phyloP scores from a whole-genome alignment of 2,113 vertebrate genomes.

The Xenotilapia leptura region DNA sequence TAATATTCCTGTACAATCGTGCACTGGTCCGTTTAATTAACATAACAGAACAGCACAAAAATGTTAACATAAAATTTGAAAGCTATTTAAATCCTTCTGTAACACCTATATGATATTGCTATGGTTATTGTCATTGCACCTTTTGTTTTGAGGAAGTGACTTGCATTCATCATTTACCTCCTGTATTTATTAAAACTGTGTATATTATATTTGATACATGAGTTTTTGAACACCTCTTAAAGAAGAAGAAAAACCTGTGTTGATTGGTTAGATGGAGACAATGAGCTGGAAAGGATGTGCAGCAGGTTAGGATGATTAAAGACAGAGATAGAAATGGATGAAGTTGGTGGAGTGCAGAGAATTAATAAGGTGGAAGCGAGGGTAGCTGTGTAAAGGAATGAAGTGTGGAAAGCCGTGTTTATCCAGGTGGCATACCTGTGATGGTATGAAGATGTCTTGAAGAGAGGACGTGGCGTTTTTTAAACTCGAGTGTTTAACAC shows the following conservation, averaged over 20 bases:
- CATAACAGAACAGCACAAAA: neutral
- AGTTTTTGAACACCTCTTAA: neutral
- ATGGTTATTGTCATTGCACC: neutral
- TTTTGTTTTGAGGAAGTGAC: neutral
- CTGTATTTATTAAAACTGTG: neutral
- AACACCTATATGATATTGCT: neutral
- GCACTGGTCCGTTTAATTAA: neutral
- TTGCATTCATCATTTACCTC: neutral
- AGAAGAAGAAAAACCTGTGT: neutral
- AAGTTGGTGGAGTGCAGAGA: neutral
- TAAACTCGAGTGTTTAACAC: neutral
- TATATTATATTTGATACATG: neutral
- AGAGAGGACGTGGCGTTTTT: fast-evolving
- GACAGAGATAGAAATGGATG: fast-evolving
- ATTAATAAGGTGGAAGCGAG: neutral
- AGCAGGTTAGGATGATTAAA: neutral
- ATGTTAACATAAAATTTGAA: neutral
- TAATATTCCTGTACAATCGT: neutral
- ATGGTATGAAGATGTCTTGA: neutral
- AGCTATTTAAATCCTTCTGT: neutral
- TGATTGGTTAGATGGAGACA: neutral
- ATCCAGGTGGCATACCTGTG: neutral
- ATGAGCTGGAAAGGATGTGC: neutral
- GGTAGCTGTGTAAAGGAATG: neutral
- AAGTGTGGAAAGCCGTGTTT: neutral